Conservation (phyloP, 2,888 invertebrate genomes). For the Barypeithes pellucidus region DNA sequence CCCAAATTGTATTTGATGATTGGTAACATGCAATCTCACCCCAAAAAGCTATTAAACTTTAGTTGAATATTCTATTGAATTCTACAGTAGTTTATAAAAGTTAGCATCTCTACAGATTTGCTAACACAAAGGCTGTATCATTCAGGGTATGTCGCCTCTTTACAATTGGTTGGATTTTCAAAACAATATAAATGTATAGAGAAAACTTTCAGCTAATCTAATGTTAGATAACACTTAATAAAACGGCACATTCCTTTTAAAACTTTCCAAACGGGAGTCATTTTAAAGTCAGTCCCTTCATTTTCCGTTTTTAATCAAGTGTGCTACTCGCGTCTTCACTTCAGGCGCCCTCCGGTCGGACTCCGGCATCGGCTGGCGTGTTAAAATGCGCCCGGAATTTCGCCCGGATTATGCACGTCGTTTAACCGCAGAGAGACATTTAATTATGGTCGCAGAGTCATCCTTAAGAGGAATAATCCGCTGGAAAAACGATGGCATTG, state of each 20-base stretch:
- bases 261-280: background rate
- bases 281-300: conserved; percentile 25
- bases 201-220: background rate
- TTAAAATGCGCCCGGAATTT: conserved; percentile 32
- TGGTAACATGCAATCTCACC: too few relatives aligned
- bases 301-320: conserved; percentile 38
- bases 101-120: too few relatives aligned
- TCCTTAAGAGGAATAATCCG: too few relatives aligned
- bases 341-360: conserved; percentile 32
- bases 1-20: too few relatives aligned
- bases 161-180: background rate
- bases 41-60: too few relatives aligned
- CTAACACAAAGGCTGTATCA: too few relatives aligned
- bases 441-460: conserved; percentile 1
- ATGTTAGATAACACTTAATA: background rate
- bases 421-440: conserved; percentile 17
- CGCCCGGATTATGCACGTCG: conserved; percentile 41
- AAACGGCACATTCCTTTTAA: background rate
- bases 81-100: too few relatives aligned
- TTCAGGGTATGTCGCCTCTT: too few relatives aligned
- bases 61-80: too few relatives aligned
- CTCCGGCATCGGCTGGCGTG: conserved; percentile 30
- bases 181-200: background rate
- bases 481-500: too few relatives aligned
- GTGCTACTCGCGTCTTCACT: conserved; percentile 36